Evolutionary conservation across 2,113 vertebrate genomes (phyloP).

Genomic region (Labeo rohita): DNA sequence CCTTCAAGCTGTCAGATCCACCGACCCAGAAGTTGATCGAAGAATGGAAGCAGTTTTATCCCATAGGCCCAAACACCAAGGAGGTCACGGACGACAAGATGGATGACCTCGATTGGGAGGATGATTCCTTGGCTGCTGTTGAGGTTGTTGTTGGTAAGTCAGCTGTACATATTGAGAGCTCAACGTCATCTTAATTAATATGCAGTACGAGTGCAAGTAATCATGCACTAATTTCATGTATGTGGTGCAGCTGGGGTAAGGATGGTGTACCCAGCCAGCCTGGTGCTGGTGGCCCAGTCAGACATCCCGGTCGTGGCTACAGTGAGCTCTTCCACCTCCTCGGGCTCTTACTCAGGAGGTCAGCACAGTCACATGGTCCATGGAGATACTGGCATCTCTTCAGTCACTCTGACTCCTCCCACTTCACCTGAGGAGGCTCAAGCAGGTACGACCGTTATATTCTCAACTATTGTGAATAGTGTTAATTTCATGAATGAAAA

Average conservation of each 20-base stretch:
- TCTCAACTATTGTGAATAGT: neutral
- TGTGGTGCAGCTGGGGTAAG: conserved; percentile 87
- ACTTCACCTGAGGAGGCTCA: conserved; percentile 96
- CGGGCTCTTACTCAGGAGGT: conserved; percentile 86
- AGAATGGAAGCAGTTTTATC: conserved; percentile 99
- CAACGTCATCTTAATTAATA: neutral
- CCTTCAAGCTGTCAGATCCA: conserved; percentile 96
- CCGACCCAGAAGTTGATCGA: conserved; percentile 95
- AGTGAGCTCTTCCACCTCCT: conserved; percentile 87
- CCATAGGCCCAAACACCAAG: conserved; percentile 89
- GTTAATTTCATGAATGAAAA: too few relatives aligned
- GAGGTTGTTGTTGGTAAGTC: conserved; percentile 96
- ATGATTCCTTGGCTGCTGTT: conserved; percentile 95
- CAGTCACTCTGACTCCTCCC: conserved; percentile 95
- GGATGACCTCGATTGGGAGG: conserved; percentile 98
- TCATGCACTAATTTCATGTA: neutral
- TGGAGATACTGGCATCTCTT: conserved; percentile 96
- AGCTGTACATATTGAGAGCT: neutral
- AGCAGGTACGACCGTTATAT: conserved; percentile 80
- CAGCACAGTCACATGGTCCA: conserved; percentile 96
- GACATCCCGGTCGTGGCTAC: conserved; percentile 88
- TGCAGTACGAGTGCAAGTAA: neutral
- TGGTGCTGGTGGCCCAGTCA: conserved; percentile 95
- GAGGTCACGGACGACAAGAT: conserved; percentile 86
- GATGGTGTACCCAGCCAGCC: conserved; percentile 97